Evolutionary conservation across 1,140 invertebrate genomes (phyloP).

Genomic region (Drosophila mojavensis): DNA sequence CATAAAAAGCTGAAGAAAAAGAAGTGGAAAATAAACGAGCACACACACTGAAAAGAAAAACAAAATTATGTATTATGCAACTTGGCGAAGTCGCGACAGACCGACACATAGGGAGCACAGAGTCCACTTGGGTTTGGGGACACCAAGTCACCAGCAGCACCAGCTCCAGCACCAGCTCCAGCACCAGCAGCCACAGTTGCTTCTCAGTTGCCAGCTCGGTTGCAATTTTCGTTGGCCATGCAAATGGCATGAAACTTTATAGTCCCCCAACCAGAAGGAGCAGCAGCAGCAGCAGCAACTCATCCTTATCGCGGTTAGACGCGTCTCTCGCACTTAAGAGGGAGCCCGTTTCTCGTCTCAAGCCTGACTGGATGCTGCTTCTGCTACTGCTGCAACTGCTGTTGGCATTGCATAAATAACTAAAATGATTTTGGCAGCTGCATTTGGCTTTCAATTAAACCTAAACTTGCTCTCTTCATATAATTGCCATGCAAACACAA

Average conservation of each 20-base stretch:
- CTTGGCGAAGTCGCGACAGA: conserved; percentile 66
- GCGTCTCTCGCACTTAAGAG: conserved; percentile 49
- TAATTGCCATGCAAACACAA: conserved; percentile 46
- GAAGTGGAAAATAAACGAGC: conserved; percentile 57
- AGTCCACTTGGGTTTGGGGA: background rate
- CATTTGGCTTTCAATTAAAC: conserved; percentile 50
- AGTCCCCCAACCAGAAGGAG: background rate
- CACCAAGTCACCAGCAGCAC: conserved; percentile 7
- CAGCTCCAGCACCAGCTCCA: too few species aligned
- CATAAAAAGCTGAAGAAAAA: conserved; percentile 4
- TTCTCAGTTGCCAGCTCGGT: conserved; percentile 59
- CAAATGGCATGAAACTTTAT: conserved; percentile 55
- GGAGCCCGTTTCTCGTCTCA: conserved; percentile 9
- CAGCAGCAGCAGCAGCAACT: background rate
- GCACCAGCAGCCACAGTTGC: conserved; percentile 21
- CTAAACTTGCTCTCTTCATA: conserved; percentile 21
- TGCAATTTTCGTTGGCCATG: conserved; percentile 49
- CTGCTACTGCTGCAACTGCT: conserved; percentile 1
- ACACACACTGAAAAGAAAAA: conserved; percentile 66
- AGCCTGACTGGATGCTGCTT: background rate
- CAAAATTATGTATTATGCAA: conserved; percentile 75
- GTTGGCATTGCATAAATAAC: conserved; percentile 43
- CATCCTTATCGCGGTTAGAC: conserved; percentile 42
- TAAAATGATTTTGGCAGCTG: conserved; percentile 50
- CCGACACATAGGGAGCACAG: background rate